These are phyloP conservation scores for Corythoichthys intestinalis DNA, from an alignment of 2,113 vertebrate genomes.

Conservation along the genomic window DNA sequence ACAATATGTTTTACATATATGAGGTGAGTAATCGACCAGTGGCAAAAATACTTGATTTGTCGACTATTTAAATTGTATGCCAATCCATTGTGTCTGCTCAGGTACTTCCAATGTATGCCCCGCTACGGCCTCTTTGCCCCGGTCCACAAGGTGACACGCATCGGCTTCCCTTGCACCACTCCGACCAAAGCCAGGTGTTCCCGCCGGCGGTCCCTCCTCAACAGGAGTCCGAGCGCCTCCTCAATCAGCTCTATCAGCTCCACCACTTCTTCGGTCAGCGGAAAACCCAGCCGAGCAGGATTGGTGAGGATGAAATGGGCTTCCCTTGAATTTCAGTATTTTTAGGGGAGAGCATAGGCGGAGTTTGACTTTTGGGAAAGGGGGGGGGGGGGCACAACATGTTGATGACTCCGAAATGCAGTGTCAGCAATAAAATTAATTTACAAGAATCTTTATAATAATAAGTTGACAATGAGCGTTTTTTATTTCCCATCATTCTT, in stretches of 20 bases:
- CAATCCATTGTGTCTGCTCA: constrained; percentile 36
- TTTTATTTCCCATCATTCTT: too few species aligned
- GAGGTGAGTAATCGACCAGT: too few species aligned
- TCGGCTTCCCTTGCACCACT: constrained; percentile 94
- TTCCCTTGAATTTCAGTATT: not conserved
- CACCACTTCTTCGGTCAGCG: constrained; percentile 90
- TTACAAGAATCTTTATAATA: too few species aligned
- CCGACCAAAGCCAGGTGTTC: constrained; percentile 86
- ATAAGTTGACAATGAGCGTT: too few species aligned
- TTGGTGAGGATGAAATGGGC: constrained; percentile 72
- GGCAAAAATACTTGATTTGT: too few species aligned
- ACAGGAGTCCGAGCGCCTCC: constrained; percentile 89
- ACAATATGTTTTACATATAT: too few species aligned
- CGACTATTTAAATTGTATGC: too few species aligned
- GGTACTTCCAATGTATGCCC: constrained; percentile 94
- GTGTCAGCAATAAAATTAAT: too few species aligned
- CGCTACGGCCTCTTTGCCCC: constrained; percentile 95
- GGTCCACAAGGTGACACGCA: constrained; percentile 94
- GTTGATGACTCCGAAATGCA: too few species aligned
- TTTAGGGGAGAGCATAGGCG: not conserved
- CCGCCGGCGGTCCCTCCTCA: constrained; percentile 73
- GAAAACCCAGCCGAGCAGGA: constrained; percentile 93
- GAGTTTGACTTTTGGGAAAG: too few species aligned
- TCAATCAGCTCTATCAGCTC: constrained; percentile 96
- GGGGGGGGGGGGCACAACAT: too few species aligned